These are phyloP conservation scores for Oryctolagus cuniculus DNA, from an alignment of 2,113 vertebrate species.

Conservation along the genomic window mOryCun1.1 NC_091436.1:107514001-107514500, in stretches of 20 bases:
- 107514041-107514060: neutral
- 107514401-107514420: neutral
- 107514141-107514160: neutral
- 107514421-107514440: neutral
- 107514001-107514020: neutral
- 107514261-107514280: neutral
- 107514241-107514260: neutral
- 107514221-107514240: neutral
- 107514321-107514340: neutral
- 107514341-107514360: neutral
- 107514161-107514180: neutral
- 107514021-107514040: neutral
- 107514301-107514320: neutral
- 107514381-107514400: neutral
- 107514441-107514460: too few relatives aligned
- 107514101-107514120: neutral
- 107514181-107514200: neutral
- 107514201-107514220: neutral
- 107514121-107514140: neutral
- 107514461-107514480: too few relatives aligned
- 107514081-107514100: neutral
- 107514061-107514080: neutral
- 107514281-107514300: neutral
- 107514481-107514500: too few relatives aligned
- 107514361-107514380: rapidly evolving